A percentile compares a stretch with the other conserved stretches of the same genome.
These are phyloP conservation scores for Sialia sialis DNA, from an alignment of 2,113 vertebrate species.

Conservation along the genomic window DNA sequence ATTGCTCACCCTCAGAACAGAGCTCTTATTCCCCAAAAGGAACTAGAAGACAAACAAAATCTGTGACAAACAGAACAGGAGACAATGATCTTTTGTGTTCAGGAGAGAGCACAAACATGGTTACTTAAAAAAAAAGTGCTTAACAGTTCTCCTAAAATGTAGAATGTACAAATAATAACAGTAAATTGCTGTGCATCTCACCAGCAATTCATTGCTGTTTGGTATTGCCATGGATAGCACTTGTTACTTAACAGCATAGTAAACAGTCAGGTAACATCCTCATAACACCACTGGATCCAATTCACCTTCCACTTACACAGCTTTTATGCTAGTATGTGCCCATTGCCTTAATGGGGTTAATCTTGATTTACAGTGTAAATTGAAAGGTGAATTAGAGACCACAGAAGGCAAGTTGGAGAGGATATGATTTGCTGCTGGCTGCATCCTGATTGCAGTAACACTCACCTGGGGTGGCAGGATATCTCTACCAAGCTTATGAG, in stretches of 20 bases:
- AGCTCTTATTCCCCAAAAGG: not conserved
- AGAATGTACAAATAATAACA: not conserved
- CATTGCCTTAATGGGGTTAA: constrained; percentile 7
- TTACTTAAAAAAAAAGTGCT: not conserved
- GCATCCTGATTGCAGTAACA: not conserved
- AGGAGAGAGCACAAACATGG: not conserved
- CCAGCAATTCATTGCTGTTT: not conserved
- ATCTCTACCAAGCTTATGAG: not conserved
- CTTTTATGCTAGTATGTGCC: not conserved
- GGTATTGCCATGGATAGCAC: not conserved
- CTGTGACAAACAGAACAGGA: not conserved
- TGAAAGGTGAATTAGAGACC: not conserved
- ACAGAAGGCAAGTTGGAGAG: not conserved
- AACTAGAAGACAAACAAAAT: not conserved
- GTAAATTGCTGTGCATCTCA: not conserved
- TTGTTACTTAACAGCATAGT: not conserved
- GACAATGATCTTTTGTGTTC: not conserved
- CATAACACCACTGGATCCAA: not conserved
- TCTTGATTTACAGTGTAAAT: not conserved
- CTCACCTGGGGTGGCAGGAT: not conserved
- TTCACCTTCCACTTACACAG: not conserved
- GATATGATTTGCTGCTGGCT: not conserved
- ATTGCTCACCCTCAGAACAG: not conserved
- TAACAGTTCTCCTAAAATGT: not conserved
- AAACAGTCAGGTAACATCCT: constrained; percentile 11